Base-by-base conservation (phyloP, 2,797 vertebrate species). In the Hemibagrus guttatus region DNA sequence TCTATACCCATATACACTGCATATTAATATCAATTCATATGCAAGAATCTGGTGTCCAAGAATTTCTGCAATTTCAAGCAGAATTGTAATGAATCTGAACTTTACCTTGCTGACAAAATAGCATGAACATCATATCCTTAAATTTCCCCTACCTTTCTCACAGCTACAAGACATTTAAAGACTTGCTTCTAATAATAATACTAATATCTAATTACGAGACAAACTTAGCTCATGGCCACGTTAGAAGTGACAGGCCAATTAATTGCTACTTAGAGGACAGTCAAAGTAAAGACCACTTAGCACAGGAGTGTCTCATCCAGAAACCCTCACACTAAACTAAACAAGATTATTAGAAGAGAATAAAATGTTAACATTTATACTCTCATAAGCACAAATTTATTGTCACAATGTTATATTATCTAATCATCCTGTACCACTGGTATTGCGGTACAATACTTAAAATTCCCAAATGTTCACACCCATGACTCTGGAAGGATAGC, bases 101-200 rank as follows among this genome's bases (percentile, higher is more conserved):
- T 13, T 72, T 46, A 46, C 21, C 26, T 75, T 75, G 49, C 46
- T 75, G 49, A 52, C n/a, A 54, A 75, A 75, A 75, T 9, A 71
- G 68, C 8, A 69, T 49, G 13, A 54, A 56, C 49, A 56, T 56
- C 26, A 52, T 35, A 17, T 75, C 13, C 16, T 76, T 54, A 54
- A 54, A 56, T 76, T 16, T 56, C 28, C 17, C n/a, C n/a, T 31
- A 56, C 74, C 28, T 76, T 76, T 56, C n/a, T 56, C 49, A 56
- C 74, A 56, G 49, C 8, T 56, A 56, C 52, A 66, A 83, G 59
- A 83, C 88, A 89, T 88, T 84, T 85, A 88, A 88, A 80, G n/a
- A 21, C 76, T 86, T 52, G 66, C 82, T 86, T 81, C 86, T 74
- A 86, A 28, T 87, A 84, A 90, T 76, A 76, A 42, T 14, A 49